These are phyloP conservation scores for Charadrius vociferus DNA, from an alignment of 2,113 vertebrate species.

Conservation along the genomic window DNA sequence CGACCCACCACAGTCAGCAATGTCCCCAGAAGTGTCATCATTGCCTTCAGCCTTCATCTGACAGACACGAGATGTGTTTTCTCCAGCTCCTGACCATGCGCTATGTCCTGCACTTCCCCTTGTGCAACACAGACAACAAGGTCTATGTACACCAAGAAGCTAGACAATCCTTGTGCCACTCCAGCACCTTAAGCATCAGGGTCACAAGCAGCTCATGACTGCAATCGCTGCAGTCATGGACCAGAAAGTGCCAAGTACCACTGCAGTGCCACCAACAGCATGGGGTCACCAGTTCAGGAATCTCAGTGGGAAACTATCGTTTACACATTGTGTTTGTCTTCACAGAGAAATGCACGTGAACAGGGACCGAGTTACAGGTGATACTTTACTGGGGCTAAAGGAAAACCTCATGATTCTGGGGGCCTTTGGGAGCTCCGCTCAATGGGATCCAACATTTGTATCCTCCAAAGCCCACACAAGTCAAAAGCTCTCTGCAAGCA, in stretches of 20 bases:
- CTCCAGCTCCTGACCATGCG: background rate
- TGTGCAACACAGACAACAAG: background rate
- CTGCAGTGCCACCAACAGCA: background rate
- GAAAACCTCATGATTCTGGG: background rate
- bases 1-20: background rate
- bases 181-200: background rate
- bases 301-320: background rate
- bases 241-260: background rate
- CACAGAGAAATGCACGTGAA: background rate
- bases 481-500: background rate
- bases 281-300: background rate
- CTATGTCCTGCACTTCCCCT: background rate
- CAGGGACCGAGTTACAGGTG: background rate
- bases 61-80: background rate
- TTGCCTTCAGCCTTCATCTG: background rate
- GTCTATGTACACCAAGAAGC: background rate
- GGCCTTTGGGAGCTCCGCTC: background rate
- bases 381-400: background rate
- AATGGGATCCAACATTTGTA: background rate
- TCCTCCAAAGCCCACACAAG: rapidly evolving
- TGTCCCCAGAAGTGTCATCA: background rate
- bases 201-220: no score
- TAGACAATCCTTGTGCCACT: background rate
- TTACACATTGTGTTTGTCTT: background rate
- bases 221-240: background rate